These are phyloP conservation scores for Megalonaias nervosa DNA, from an alignment of 1,140 invertebrate genomes.

Conservation along the genomic window DNA sequence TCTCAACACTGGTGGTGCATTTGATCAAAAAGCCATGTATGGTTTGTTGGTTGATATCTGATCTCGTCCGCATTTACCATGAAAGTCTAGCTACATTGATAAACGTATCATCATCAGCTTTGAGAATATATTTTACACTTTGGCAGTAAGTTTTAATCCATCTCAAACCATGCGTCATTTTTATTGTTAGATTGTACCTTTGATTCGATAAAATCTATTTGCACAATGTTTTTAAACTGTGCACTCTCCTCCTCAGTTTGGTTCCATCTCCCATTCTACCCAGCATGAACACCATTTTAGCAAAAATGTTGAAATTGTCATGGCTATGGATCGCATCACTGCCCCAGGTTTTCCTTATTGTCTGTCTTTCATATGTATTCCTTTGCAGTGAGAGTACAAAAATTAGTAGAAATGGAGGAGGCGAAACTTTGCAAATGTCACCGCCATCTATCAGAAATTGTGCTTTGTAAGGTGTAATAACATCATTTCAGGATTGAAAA, in stretches of 20 bases:
- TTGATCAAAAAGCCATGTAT: background rate
- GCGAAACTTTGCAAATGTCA: no score
- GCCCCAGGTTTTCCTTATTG: no score
- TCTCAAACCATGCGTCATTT: constrained; percentile 8
- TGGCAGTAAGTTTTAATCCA: constrained; percentile 1
- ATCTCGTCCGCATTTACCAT: background rate
- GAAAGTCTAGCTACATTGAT: background rate
- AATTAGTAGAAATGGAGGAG: no score
- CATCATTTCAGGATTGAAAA: no score
- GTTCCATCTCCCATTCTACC: background rate
- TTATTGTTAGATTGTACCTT: background rate
- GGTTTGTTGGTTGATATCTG: background rate
- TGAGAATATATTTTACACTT: background rate
- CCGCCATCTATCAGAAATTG: no score
- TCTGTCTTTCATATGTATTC: no score
- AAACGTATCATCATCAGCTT: constrained; percentile 7
- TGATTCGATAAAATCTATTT: constrained; percentile 3
- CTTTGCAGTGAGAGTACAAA: no score
- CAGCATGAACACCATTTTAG: background rate
- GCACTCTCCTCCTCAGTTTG: background rate
- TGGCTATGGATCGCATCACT: no score
- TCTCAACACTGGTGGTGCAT: no score
- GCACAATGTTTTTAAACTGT: background rate
- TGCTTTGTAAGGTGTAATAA: no score
- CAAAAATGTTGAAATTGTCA: no score